Evolutionary conservation across 2,797 vertebrate genomes (phyloP), one percentile per base, ranked within the genome.

Genomic region (Eutrigla gurnardus): DNA sequence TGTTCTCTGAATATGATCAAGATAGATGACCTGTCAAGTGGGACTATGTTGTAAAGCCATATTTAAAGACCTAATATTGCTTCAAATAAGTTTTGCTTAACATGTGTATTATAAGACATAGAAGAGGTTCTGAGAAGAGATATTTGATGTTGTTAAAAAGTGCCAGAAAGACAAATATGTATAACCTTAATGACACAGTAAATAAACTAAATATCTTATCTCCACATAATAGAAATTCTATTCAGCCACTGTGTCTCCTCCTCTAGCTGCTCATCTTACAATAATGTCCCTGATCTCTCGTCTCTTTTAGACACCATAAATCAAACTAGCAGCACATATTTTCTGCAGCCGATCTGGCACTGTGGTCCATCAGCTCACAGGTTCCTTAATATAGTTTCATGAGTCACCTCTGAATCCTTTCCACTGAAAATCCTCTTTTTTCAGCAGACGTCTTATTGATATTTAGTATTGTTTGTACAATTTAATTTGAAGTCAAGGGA

Each of bases 1-100:
- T 82, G 87, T 80, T 81, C 78, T 78, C 66, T 58, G 78, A 87
- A 87, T 89, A 85, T 89, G 71, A 92, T 89, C 80, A 80, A 89
- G 87, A 92, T 69, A 57, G 75, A 90, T 86, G 73, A 75, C 67
- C 62, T 81, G 81, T 90, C 80, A 78, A 71, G 70, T 45, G 47
- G 57, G 53, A 77, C 65, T 75, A 78, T 78, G 80, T 43, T 83
- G 72, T 83, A 49, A 77, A 77, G 74, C 62, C 70, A 70, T 81
- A 78, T 79, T 75, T 83, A 58, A 32, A 75, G 69, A 63, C 66
- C 18, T 84, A 37, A 78, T 69, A 59, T 77, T 62, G 75, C 73
- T 70, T 46, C 65, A 39, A 61, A 55, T 62, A 46, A 70, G 50
- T 70, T 77, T 11, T 33, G 32, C 58, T 68, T 52, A 50, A n/a